Percentiles rank a stretch among this genome's conserved stretches.
phyloP scores from a whole-genome alignment of 2,797 vertebrate species.

The Cyclopterus lumpus region DNA sequence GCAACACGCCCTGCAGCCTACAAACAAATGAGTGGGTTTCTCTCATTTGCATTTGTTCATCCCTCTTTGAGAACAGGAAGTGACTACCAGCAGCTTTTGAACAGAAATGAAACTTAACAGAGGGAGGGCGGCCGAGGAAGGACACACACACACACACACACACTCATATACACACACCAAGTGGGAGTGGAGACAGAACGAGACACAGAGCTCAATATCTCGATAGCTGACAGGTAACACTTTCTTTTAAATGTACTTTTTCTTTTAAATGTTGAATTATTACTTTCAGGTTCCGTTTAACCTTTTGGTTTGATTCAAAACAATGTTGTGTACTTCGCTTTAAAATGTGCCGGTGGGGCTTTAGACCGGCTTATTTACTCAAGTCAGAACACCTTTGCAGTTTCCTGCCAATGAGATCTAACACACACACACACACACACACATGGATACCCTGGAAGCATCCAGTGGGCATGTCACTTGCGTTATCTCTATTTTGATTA shows the following conservation, averaged over 20 bases:
- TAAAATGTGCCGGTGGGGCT: not conserved
- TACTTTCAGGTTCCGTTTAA: not conserved
- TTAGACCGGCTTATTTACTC: not conserved
- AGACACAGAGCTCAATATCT: not conserved
- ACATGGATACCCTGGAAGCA: not conserved
- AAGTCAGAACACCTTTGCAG: not conserved
- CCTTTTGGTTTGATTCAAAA: not conserved
- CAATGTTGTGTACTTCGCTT: not conserved
- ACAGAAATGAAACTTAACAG: slow-evolving; percentile 60
- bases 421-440: not conserved
- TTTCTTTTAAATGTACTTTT: not conserved
- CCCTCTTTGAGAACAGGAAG: not conserved
- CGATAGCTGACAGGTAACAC: slow-evolving; percentile 39
- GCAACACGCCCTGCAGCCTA: slow-evolving; percentile 12
- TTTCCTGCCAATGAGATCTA: not conserved
- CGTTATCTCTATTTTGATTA: not conserved
- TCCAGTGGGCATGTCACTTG: not conserved
- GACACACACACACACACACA: not conserved
- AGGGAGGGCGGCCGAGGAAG: not conserved
- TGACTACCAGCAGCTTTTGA: not conserved
- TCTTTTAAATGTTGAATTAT: not conserved
- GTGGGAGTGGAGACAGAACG: not conserved
- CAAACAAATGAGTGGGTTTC: not conserved
- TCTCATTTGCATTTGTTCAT: slow-evolving; percentile 7
- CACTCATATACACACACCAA: not conserved